A percentile compares a stretch with the other conserved stretches of the same genome.
Evolutionary conservation across 2,888 invertebrate species (phyloP).

Genomic region (Amblyteles armatorius): DNA sequence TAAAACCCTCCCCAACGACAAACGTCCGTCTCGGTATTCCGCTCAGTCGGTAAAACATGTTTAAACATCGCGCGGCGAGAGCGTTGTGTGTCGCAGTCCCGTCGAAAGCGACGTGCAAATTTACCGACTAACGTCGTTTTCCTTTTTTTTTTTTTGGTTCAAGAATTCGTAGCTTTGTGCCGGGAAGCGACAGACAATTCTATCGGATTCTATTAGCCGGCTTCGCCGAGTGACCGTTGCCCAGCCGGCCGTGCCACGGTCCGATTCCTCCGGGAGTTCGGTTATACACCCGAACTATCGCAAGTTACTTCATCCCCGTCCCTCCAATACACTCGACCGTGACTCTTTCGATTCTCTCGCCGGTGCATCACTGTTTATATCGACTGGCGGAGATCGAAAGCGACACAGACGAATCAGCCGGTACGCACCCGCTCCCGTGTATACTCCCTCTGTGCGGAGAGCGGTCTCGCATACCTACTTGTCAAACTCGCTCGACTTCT

Average conservation of each 20-base stretch:
- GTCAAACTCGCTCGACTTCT: slow-evolving; percentile 50
- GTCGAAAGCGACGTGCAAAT: background rate
- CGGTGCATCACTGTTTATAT: slow-evolving; percentile 31
- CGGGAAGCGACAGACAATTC: background rate
- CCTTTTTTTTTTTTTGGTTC: background rate
- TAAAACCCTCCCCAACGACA: no score
- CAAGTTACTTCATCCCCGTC: slow-evolving; percentile 24
- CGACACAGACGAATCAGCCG: slow-evolving; percentile 32
- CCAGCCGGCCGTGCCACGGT: background rate
- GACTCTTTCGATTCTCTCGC: slow-evolving; percentile 11
- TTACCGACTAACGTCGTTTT: background rate
- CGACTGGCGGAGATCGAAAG: slow-evolving; percentile 33
- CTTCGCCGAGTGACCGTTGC: slow-evolving; percentile 15
- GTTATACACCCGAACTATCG: slow-evolving; percentile 4
- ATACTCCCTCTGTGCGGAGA: background rate
- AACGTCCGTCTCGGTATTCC: background rate
- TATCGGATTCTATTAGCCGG: slow-evolving; percentile 26
- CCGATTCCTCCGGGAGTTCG: slow-evolving; percentile 35
- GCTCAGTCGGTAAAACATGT: background rate
- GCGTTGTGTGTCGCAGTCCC: background rate
- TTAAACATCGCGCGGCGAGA: background rate
- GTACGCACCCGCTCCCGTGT: slow-evolving; percentile 15
- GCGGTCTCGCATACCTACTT: slow-evolving; percentile 44
- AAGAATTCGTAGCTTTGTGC: slow-evolving; percentile 6
- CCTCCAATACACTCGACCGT: slow-evolving; percentile 15